Base-by-base conservation (phyloP, 2,113 vertebrate genomes). In the Macquaria ambigua region DNA sequence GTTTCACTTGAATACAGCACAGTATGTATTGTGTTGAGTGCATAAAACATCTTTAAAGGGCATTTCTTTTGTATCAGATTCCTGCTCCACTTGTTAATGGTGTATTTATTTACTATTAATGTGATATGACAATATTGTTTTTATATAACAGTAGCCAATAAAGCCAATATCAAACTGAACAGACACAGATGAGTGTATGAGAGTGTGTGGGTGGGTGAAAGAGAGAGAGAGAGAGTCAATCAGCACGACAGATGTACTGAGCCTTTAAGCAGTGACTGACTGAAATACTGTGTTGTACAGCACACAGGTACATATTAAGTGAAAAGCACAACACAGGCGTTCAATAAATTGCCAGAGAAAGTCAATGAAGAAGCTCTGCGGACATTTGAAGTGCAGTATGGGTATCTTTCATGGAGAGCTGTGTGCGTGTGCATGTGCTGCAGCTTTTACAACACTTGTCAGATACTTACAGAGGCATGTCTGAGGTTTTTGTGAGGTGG, bases 311-410 rank as follows among this genome's bases (percentile, higher is more conserved):
- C n/a, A n/a, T n/a, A 81, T 78, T 59, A 53, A 82, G 67, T 71
- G 50, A 75, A 78, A 73, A 74, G 37, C 74, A 61, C 66, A 78
- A 77, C 48, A 63, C 50, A 58, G 61, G 59, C 23, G 43, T 85
- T 70, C 82, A 78, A 76, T 87, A 59, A 63, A 59, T 58, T 48
- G 62, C 55, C 37, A 50, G 52, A 74, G 71, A 77, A 87, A 84
- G 89, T 89, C 84, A 59, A 81, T 89, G 66, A 66, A 28, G 71
- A 50, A 16, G 53, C 23, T 59, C 15, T 74, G 78, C 81, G 50
- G 58, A 76, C 39, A 21, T 72, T 39, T 63, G 50, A 78, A 52
- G 62, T 8, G 4, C n/a, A 69, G 25, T 31, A 63, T 18, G 68
- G 20, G 46, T 28, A 52, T 82, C n/a, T 39, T 48, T 69, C 12